Percentiles rank a stretch among this genome's conserved stretches.
Evolutionary conservation across 2,888 invertebrate species (phyloP).

Genomic region (Lomographa bimaculata): DNA sequence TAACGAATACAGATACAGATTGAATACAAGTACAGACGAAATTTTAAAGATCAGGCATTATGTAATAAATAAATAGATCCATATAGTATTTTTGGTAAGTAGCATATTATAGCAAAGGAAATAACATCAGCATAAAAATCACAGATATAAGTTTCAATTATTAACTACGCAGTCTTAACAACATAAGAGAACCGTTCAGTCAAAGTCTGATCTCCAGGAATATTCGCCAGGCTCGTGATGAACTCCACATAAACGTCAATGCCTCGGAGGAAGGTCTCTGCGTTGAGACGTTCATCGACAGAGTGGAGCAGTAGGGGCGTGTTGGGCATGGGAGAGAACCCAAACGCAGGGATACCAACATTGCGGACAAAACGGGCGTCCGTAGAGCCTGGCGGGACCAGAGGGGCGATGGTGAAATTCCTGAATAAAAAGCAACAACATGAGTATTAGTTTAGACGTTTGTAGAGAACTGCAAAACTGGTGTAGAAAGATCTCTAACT

Average conservation of each 20-base stretch:
- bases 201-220: slow-evolving; percentile 7
- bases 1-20: too few species aligned
- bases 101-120: too few species aligned
- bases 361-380: slow-evolving; percentile 89
- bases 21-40: too few species aligned
- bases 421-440: slow-evolving; percentile 57
- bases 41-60: too few species aligned
- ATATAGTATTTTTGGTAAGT: too few species aligned
- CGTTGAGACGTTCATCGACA: slow-evolving; percentile 90
- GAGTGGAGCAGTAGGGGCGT: slow-evolving; percentile 91
- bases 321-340: slow-evolving; percentile 93
- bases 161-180: slow-evolving; percentile 11
- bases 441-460: too few species aligned
- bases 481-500: too few species aligned
- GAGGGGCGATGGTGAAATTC: slow-evolving; percentile 79
- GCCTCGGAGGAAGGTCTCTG: slow-evolving; percentile 87
- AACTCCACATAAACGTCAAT: slow-evolving; percentile 88
- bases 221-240: slow-evolving; percentile 25
- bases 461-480: too few species aligned
- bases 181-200: slow-evolving; percentile 16
- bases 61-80: too few species aligned
- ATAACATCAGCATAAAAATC: too few species aligned
- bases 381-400: slow-evolving; percentile 92
- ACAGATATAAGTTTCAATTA: too few species aligned
- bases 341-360: slow-evolving; percentile 89